These are phyloP conservation scores for Ictalurus punctatus DNA, from an alignment of 2,113 vertebrate genomes.

Conservation along the genomic window DNA sequence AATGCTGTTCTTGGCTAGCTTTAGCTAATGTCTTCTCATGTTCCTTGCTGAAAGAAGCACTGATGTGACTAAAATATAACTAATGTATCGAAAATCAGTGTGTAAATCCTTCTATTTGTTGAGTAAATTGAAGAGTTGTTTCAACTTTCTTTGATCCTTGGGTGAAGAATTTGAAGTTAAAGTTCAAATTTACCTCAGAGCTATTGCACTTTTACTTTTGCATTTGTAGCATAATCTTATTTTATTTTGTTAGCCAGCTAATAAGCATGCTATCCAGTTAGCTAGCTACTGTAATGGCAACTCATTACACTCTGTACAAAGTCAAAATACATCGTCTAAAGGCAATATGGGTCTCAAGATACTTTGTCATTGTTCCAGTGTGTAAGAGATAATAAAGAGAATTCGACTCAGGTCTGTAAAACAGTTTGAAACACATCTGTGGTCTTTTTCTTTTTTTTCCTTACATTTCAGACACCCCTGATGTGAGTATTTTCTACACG, in stretches of 20 bases:
- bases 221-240: neutral
- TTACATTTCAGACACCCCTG: conserved; percentile 76
- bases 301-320: neutral
- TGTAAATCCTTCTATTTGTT: neutral
- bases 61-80: too few species aligned
- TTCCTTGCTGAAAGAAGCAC: neutral
- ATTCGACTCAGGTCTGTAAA: neutral
- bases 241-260: too few species aligned
- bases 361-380: neutral
- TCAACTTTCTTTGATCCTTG: neutral
- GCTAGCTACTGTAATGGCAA: neutral
- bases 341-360: neutral
- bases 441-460: neutral
- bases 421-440: neutral
- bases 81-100: neutral
- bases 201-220: too few species aligned
- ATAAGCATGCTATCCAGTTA: neutral
- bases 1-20: neutral
- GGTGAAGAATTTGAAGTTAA: neutral
- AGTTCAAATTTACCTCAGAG: neutral
- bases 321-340: neutral
- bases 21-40: neutral
- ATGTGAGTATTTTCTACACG: conserved; percentile 84
- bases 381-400: neutral
- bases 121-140: too few species aligned